phyloP scores from a whole-genome alignment of 2,113 vertebrate species.

The Cyphomyrus discorhynchus region DNA sequence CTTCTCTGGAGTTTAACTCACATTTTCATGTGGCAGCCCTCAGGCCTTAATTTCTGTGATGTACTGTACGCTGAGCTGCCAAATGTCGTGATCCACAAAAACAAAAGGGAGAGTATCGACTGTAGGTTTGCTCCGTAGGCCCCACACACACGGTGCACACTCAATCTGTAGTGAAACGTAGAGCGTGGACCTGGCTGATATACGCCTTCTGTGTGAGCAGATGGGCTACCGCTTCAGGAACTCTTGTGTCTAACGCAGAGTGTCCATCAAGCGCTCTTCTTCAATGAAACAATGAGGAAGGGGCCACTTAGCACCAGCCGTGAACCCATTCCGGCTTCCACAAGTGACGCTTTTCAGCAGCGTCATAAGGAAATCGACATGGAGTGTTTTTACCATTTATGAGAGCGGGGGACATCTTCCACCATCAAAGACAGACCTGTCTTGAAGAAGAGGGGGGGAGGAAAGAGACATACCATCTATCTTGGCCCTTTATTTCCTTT shows the following conservation, averaged over 20 bases:
- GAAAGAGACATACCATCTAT: not conserved
- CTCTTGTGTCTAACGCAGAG: not conserved
- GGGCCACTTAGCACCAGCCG: not conserved
- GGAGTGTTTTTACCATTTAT: not conserved
- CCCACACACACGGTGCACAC: not conserved
- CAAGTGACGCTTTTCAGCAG: not conserved
- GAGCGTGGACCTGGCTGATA: not conserved
- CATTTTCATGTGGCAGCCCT: not conserved
- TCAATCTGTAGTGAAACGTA: not conserved
- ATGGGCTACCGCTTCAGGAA: not conserved
- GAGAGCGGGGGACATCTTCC: not conserved
- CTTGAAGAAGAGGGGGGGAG: not conserved
- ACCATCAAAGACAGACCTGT: not conserved
- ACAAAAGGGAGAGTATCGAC: not conserved
- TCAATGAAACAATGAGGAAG: not conserved
- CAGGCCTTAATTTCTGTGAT: not conserved
- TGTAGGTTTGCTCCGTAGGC: not conserved
- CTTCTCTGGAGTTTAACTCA: not conserved
- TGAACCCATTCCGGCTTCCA: not conserved
- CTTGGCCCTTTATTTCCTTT: constrained; percentile 1
- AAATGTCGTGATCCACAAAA: not conserved
- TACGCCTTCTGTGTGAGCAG: not conserved
- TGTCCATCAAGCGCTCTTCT: not conserved
- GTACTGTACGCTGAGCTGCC: not conserved
- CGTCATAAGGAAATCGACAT: not conserved